Conservation (phyloP, 2,113 vertebrate genomes). For the Oreochromis tanganicae region DNA sequence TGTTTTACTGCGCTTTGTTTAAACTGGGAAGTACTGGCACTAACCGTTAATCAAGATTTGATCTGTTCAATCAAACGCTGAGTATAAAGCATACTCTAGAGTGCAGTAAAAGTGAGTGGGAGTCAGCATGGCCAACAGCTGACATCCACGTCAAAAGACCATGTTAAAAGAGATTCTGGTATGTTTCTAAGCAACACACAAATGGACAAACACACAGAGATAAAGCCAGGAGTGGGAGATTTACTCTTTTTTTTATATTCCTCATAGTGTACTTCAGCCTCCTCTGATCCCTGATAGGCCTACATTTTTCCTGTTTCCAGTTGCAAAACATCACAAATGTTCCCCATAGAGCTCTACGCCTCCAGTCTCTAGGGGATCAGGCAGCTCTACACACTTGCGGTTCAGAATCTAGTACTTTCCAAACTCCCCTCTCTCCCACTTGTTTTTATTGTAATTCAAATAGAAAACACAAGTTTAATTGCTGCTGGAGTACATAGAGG, state of each 20-base stretch:
- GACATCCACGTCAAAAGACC: constrained; percentile 41
- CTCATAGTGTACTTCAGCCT: constrained; percentile 21
- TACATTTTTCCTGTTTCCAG: constrained; percentile 42
- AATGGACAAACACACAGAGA: constrained; percentile 18
- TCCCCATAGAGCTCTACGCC: constrained; percentile 46
- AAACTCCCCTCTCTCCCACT: constrained; percentile 10
- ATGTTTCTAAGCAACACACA: constrained; percentile 64
- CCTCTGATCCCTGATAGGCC: constrained; percentile 38
- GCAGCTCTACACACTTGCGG: constrained; percentile 6
- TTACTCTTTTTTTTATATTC: neutral
- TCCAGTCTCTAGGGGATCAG: constrained; percentile 32
- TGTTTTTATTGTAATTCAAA: constrained; percentile 11
- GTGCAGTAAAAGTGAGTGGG: constrained; percentile 42
- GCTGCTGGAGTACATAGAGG: neutral
- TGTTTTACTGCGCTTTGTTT: neutral
- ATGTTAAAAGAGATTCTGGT: constrained; percentile 26
- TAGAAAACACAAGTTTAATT: constrained; percentile 10
- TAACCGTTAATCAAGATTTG: constrained; percentile 1
- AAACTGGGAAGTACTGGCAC: neutral
- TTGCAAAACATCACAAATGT: constrained; percentile 41
- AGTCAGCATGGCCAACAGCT: constrained; percentile 35
- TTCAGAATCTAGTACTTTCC: constrained; percentile 13
- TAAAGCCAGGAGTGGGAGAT: constrained; percentile 33
- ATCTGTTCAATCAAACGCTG: constrained; percentile 20
- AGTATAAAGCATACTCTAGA: constrained; percentile 1